A percentile compares a stretch with the other conserved stretches of the same genome.
Conservation (phyloP, 2,888 invertebrate species). For the Ferdinandea cuprea region DNA sequence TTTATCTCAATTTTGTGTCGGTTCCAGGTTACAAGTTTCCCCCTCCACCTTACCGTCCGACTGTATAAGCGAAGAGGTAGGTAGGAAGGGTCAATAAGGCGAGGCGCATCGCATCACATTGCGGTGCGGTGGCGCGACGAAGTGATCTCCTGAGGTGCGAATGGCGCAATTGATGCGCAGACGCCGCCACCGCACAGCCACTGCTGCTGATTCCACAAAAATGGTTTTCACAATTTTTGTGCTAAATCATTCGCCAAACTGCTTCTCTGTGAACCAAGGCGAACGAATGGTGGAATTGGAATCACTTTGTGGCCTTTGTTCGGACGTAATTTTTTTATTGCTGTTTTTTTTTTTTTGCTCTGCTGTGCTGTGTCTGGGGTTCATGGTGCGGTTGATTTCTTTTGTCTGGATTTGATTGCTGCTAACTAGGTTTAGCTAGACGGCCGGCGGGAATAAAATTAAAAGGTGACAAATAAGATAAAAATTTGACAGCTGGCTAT, state of each 20-base stretch:
- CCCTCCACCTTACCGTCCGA: too few relatives aligned
- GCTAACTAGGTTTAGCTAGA: slow-evolving; percentile 46
- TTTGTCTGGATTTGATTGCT: slow-evolving; percentile 32
- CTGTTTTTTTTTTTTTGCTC: slow-evolving; percentile 33
- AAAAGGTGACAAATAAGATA: slow-evolving; percentile 9
- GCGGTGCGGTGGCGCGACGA: slow-evolving; percentile 21
- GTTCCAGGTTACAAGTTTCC: slow-evolving; percentile 68
- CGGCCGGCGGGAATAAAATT: not conserved
- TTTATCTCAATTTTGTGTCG: slow-evolving; percentile 77
- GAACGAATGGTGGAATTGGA: slow-evolving; percentile 54
- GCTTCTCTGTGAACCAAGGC: slow-evolving; percentile 38
- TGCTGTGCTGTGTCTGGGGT: slow-evolving; percentile 42
- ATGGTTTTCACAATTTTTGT: slow-evolving; percentile 70
- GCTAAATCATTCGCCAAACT: slow-evolving; percentile 59
- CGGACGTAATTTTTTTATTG: slow-evolving; percentile 26
- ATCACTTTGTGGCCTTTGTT: slow-evolving; percentile 68
- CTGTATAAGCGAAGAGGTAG: too few relatives aligned
- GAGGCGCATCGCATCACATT: too few relatives aligned
- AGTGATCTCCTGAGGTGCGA: slow-evolving; percentile 67
- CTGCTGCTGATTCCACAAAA: slow-evolving; percentile 37
- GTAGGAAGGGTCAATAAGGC: slow-evolving; percentile 43
- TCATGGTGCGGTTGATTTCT: slow-evolving; percentile 47
- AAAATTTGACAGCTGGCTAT: not conserved
- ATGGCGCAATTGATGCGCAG: slow-evolving; percentile 72
- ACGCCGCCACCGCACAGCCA: slow-evolving; percentile 53